A percentile compares a stretch with the other conserved stretches of the same genome.
These are phyloP conservation scores for Venustaconcha ellipsiformis DNA, from an alignment of 1,140 invertebrate genomes.

Conservation along the genomic window DNA sequence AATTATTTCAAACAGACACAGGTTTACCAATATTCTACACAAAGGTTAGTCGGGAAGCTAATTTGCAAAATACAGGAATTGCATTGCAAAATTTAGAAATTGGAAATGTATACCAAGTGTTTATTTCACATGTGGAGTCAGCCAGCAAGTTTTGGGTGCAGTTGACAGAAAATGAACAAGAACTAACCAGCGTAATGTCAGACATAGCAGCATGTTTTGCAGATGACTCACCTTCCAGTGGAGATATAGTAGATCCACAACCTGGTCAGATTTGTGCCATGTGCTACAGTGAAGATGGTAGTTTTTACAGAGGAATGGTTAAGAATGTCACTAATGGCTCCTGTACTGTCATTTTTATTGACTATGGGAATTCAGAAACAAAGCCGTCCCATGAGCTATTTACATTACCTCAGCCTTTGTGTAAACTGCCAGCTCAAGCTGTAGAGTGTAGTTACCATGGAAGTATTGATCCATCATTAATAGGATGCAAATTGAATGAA, in stretches of 20 bases:
- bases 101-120: constrained; percentile 30
- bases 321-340: constrained; percentile 71
- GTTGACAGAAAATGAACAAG: constrained; percentile 31
- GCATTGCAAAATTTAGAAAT: constrained; percentile 11
- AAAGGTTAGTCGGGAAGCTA: constrained; percentile 7
- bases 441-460: constrained; percentile 38
- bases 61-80: constrained; percentile 2
- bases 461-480: constrained; percentile 19
- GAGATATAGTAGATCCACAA: constrained; percentile 28
- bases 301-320: constrained; percentile 85
- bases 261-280: constrained; percentile 70
- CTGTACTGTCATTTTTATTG: constrained; percentile 83
- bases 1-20: constrained; percentile 19
- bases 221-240: constrained; percentile 24
- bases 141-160: constrained; percentile 47
- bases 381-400: constrained; percentile 37
- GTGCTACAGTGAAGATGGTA: constrained; percentile 78
- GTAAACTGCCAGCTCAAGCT: constrained; percentile 36
- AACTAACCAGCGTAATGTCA: constrained; percentile 38
- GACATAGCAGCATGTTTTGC: constrained; percentile 36
- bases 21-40: constrained; percentile 19
- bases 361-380: constrained; percentile 72
- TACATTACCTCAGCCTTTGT: constrained; percentile 36
- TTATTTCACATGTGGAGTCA: constrained; percentile 40
- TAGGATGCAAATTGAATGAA: constrained; percentile 42